Base-by-base conservation (phyloP, 92 coral and sea anemone genomes). In the Chrysogorgia sp. region DNA sequence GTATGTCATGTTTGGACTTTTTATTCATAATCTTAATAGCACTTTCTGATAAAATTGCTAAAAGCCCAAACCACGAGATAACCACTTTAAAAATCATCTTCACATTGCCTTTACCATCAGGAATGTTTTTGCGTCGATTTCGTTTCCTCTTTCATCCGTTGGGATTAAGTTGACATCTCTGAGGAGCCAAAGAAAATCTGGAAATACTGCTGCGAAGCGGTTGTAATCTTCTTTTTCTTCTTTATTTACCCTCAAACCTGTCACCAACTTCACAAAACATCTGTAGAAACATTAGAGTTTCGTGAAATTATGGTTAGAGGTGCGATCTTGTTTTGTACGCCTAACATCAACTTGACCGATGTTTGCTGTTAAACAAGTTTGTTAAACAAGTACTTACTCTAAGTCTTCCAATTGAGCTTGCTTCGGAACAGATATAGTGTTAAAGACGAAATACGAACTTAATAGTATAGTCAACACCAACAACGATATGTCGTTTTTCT, bases 361-460 rank as follows among this genome's bases (percentile, higher is more conserved):
- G n/a, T n/a, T n/a, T n/a, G n/a, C n/a, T n/a, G n/a, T 19, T 19
- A 52, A 4, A 2, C 22, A 52, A 52, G 19, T 56, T 6, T n/a
- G 14, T 7, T 58, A 34, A 19, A 58, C 1, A 30, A 58, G 15
- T 58, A 69, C 76, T 12, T 48, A 69, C 76, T 69, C 59, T 69
- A 69, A 48, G 50, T 69, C 76, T 30, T 69, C 76, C 41, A 69
- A 40, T 45, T 69, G 59, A 13, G 76, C 40, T 69, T 69, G 76
- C 61, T 30, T 69, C 9, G 76, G 76, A 14, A 69, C 60, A 13
- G 77, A 79, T 84, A 90, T 22, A 57, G 96, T 88, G 79, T 91
- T 91, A 79, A 88, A 91, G 24, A 91, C 83, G 76, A 88, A 53
- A 52, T 88, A 86, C 1, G 96, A 91, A 4, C 90, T 84, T 82